These are phyloP conservation scores for Mesorhabditis sp. DNA, from an alignment of 2,888 invertebrate genomes.

Conservation along the genomic window DNA sequence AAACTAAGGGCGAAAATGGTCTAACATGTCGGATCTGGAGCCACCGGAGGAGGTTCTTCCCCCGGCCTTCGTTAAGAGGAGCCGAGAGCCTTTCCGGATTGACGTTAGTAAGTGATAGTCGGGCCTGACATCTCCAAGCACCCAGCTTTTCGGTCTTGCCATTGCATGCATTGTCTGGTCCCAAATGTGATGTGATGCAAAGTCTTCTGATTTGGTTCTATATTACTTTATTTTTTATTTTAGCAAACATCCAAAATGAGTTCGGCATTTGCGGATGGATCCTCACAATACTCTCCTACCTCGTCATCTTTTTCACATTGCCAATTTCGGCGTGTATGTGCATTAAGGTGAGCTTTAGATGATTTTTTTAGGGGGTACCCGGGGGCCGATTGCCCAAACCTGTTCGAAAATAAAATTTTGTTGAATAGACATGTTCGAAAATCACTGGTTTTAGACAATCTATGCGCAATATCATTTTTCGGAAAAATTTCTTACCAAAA, in stretches of 20 bases:
- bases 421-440: too few relatives aligned
- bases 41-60: neutral
- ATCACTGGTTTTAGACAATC: too few relatives aligned
- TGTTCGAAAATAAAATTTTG: too few relatives aligned
- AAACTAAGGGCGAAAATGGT: neutral
- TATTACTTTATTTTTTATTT: conserved; percentile 18
- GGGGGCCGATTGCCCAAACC: conserved; percentile 23
- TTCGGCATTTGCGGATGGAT: conserved; percentile 58
- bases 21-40: neutral
- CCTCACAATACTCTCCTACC: conserved; percentile 53
- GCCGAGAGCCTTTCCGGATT: neutral
- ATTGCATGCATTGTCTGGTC: too few relatives aligned
- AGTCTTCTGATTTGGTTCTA: neutral
- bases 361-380: conserved; percentile 41
- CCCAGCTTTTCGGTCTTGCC: too few relatives aligned
- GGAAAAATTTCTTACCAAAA: too few relatives aligned
- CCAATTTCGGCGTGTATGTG: conserved; percentile 57
- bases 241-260: conserved; percentile 57
- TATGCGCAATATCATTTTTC: too few relatives aligned
- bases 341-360: conserved; percentile 44
- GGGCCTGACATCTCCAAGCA: neutral
- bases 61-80: neutral
- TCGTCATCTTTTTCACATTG: conserved; percentile 54
- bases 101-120: neutral
- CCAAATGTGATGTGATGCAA: too few relatives aligned